Percentiles rank a stretch among this genome's conserved stretches.
These are phyloP conservation scores for Artemia sinica DNA, from an alignment of 2,888 invertebrate genomes.

Conservation along the genomic window DNA sequence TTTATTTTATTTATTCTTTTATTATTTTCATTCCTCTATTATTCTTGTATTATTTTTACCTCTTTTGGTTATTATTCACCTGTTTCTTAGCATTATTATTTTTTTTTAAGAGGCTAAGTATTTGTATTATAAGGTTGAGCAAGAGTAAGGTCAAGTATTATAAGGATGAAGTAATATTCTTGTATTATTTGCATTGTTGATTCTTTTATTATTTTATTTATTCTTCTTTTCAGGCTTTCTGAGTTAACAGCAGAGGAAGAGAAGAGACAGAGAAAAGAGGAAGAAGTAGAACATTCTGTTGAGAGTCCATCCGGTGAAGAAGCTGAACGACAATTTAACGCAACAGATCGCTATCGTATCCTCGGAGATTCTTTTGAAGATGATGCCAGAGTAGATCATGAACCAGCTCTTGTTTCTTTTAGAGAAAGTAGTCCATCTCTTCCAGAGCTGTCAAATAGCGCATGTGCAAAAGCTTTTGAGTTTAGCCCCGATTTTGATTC, in stretches of 20 bases:
- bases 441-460: slow-evolving; percentile 28
- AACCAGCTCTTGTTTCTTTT: slow-evolving; percentile 18
- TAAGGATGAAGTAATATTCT: too few species aligned
- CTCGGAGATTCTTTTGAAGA: slow-evolving; percentile 28
- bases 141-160: too few species aligned
- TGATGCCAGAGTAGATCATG: slow-evolving; percentile 24
- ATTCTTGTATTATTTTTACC: too few species aligned
- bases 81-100: too few species aligned
- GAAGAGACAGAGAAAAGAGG: neutral
- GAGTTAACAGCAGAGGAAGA: slow-evolving; percentile 6
- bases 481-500: slow-evolving; percentile 45
- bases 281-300: slow-evolving; percentile 1
- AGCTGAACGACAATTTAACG: slow-evolving; percentile 23
- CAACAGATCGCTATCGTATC: slow-evolving; percentile 28
- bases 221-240: neutral
- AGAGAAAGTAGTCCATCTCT: neutral
- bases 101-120: too few species aligned
- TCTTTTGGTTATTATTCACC: too few species aligned
- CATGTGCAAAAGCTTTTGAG: slow-evolving; percentile 34
- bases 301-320: neutral
- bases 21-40: too few species aligned
- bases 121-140: too few species aligned
- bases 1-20: too few species aligned
- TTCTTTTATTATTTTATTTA: neutral
- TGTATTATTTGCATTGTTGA: too few species aligned